Base-by-base conservation (phyloP, 23 tunicate species). In the Diplosoma virens region DNA sequence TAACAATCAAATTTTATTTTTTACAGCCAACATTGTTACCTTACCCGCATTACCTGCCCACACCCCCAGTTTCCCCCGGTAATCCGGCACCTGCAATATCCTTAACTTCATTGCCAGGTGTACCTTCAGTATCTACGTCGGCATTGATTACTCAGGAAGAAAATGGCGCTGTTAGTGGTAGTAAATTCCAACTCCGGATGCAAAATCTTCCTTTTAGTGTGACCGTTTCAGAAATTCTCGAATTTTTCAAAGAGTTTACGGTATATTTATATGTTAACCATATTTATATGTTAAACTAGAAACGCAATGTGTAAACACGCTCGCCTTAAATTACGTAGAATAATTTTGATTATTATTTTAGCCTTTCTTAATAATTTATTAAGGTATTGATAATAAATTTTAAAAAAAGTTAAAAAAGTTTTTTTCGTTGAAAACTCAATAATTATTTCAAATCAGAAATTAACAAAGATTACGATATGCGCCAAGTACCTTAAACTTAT, bases 21-120 rank as follows among this genome's bases (percentile, higher is more conserved):
- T 63, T 55, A 0, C 79, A 88, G 95, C 87, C 95, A 17, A 41
- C 87, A 23, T 73, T 85, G 20, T 18, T 89, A 24, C 96, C 96
- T 34, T 89, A 78, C 59, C 64, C 96, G 3, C 87, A 73, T 5
- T 89, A 89, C 30, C 84, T 89, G 30, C 96, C 88, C 24, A 82
- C 94, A 11, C 94, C 94, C 25, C 94, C 94, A 14, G 83, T 87
- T 1, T 87, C 96, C 28, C 96, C 96, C 29, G 61, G 79, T 37
- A 29, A 61, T n/a, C 69, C 69, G 35, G 35, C 69, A 5, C 27
- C 82, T 2, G 61, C 61, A 16, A 20, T 29, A 6, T 72, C 87
- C 4, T 46, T 47, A 20, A 61, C 86, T 22, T 45, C 77, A 3
- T 47, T 82, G 3, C 68, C 84, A 21, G 29, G 26, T 36, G 32